Conservation (phyloP, 23 tunicate species). For the Phallusia fumigata region DNA sequence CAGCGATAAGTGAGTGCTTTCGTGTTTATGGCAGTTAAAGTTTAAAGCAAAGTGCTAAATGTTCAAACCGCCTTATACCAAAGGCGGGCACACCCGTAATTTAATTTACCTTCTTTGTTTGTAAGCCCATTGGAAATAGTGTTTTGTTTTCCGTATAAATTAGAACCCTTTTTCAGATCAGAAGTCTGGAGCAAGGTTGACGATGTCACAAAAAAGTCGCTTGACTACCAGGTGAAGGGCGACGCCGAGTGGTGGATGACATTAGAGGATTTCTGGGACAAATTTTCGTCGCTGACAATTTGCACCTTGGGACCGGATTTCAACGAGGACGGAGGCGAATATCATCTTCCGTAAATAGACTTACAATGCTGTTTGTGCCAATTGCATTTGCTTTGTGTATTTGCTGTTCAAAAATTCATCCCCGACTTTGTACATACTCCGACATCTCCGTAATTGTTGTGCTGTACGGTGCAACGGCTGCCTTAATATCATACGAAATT, state of each 20-base stretch:
- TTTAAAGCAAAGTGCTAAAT: no score
- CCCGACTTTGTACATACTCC: not conserved
- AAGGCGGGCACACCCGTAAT: no score
- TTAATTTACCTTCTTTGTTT: not conserved
- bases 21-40: no score
- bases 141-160: no score
- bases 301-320: constrained; percentile 35
- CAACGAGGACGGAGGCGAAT: constrained; percentile 3
- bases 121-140: not conserved
- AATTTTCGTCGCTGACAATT: constrained; percentile 28
- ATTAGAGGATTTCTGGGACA: constrained; percentile 17
- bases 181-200: not conserved
- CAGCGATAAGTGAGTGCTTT: constrained; percentile 21
- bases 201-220: constrained; percentile 1
- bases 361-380: not conserved
- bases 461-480: no score
- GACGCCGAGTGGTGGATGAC: constrained; percentile 59
- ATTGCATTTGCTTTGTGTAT: not conserved
- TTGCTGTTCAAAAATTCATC: not conserved
- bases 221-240: not conserved
- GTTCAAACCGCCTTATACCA: no score
- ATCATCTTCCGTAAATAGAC: not conserved
- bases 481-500: no score
- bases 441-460: no score
- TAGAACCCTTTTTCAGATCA: not conserved